Percentiles rank a stretch among this genome's conserved stretches.
Evolutionary conservation across 2,888 invertebrate genomes (phyloP).

Genomic region (Maniola hyperantus): DNA sequence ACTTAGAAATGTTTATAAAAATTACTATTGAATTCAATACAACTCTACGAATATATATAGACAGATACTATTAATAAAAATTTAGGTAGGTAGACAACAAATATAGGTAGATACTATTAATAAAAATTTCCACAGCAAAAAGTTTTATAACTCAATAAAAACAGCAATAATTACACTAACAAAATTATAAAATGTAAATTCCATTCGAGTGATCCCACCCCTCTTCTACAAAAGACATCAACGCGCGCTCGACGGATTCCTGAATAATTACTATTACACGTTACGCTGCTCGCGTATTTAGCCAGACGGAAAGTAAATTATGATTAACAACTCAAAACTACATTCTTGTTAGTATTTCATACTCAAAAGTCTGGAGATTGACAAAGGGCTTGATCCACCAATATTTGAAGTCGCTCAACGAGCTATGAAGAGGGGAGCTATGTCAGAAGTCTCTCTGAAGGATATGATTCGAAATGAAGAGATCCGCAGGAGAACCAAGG

Average conservation of each 20-base stretch:
- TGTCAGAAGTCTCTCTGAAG: too few species aligned
- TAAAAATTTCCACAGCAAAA: background rate
- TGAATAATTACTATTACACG: slow-evolving; percentile 36
- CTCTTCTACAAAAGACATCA: slow-evolving; percentile 66
- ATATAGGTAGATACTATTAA: background rate
- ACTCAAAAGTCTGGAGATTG: too few species aligned
- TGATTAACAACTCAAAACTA: slow-evolving; percentile 18
- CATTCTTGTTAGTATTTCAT: slow-evolving; percentile 8
- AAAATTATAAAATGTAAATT: slow-evolving; percentile 30
- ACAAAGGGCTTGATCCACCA: too few species aligned
- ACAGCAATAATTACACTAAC: slow-evolving; percentile 16
- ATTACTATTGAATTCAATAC: background rate
- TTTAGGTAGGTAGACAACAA: too few species aligned
- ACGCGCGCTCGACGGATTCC: slow-evolving; percentile 53
- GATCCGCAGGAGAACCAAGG: too few species aligned
- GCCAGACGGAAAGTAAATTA: slow-evolving; percentile 27
- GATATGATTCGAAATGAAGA: too few species aligned
- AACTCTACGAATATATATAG: too few species aligned
- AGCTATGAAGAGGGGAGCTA: too few species aligned
- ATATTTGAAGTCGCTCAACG: too few species aligned
- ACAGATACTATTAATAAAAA: background rate
- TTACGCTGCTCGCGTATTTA: slow-evolving; percentile 30
- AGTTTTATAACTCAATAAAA: background rate
- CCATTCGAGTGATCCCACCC: slow-evolving; percentile 34
- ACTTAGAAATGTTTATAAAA: too few species aligned